Percentiles rank a stretch among this genome's conserved stretches.
Evolutionary conservation across 2,888 invertebrate species (phyloP).

Genomic region (Dasypogon diadema): DNA sequence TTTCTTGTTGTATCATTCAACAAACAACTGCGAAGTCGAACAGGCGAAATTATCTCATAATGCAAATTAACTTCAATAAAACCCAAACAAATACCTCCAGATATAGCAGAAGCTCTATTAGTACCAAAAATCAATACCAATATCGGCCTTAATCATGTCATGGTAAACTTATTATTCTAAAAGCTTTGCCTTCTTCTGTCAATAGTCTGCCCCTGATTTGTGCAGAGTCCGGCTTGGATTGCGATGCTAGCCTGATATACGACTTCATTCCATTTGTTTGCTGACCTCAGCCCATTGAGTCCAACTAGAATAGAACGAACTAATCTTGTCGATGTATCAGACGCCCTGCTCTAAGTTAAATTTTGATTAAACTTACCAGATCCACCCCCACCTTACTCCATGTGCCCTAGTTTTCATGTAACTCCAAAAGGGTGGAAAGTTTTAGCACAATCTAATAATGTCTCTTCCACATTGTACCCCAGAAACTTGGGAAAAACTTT

Average conservation of each 20-base stretch:
- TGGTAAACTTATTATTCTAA: constrained; percentile 28
- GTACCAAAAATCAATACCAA: constrained; percentile 7
- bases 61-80: too few species aligned
- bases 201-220: neutral
- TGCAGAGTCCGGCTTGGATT: neutral
- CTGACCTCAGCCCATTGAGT: neutral
- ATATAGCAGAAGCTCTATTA: neutral
- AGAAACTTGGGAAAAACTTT: neutral
- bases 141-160: constrained; percentile 23
- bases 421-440: neutral
- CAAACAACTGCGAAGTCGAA: too few species aligned
- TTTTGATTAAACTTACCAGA: constrained; percentile 30
- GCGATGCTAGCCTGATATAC: neutral
- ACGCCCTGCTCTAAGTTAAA: neutral
- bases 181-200: constrained; percentile 11
- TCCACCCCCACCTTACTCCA: neutral
- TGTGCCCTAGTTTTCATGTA: neutral
- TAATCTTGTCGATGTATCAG: neutral
- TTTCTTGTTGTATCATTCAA: too few species aligned
- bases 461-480: neutral
- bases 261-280: neutral
- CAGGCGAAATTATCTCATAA: too few species aligned
- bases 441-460: constrained; percentile 2
- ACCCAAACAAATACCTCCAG: too few species aligned
- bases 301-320: neutral